Percentiles rank a stretch among this genome's conserved stretches.
phyloP scores from a whole-genome alignment of 2,797 vertebrate genomes.

The Gallirallus australis region DNA sequence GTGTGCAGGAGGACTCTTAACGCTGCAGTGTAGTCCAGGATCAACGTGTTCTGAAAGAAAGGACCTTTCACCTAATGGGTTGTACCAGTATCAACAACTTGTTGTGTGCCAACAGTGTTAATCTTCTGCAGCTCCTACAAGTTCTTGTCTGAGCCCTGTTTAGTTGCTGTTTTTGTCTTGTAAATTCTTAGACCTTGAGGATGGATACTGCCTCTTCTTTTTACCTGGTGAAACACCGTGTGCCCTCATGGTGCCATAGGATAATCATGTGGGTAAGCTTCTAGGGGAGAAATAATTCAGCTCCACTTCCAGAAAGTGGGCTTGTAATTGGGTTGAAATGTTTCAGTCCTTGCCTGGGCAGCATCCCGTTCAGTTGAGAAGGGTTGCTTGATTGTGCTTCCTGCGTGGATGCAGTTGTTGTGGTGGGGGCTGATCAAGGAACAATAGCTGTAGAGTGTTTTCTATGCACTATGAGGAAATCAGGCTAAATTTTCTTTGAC shows the following conservation, averaged over 20 bases:
- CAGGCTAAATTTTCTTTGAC: not conserved
- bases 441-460: not conserved
- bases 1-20: not conserved
- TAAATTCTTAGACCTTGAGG: not conserved
- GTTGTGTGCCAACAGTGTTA: not conserved
- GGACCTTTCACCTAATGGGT: not conserved
- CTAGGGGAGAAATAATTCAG: not conserved
- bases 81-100: not conserved
- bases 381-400: not conserved
- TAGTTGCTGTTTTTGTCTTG: not conserved
- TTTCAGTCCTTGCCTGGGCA: not conserved
- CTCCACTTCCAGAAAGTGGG: not conserved
- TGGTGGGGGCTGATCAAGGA: not conserved
- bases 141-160: not conserved
- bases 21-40: not conserved
- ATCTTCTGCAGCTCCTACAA: not conserved
- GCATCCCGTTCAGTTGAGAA: not conserved
- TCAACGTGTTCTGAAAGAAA: not conserved
- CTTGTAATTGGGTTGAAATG: not conserved
- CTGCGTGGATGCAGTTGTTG: not conserved
- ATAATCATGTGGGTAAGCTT: not conserved
- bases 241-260: not conserved
- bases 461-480: not conserved
- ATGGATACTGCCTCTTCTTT: not conserved
- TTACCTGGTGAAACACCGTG: fast-evolving